These are phyloP conservation scores for Tetramorium simillimum DNA, from an alignment of 1,140 invertebrate species.

Conservation along the genomic window DNA sequence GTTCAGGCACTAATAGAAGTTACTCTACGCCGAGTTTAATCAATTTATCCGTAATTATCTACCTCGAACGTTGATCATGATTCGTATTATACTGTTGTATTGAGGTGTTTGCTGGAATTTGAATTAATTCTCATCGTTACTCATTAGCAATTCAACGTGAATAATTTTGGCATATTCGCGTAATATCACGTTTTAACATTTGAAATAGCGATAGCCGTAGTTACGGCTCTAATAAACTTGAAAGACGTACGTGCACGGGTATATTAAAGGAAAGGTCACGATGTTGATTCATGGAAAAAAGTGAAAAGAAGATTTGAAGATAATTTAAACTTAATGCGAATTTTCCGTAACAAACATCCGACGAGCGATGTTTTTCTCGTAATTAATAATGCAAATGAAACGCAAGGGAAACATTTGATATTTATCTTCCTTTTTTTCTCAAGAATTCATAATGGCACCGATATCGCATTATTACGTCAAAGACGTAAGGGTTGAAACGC, in stretches of 20 bases:
- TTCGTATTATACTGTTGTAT: not conserved
- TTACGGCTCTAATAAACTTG: not conserved
- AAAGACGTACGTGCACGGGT: not conserved
- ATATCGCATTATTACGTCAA: not conserved
- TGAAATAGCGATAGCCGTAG: not conserved
- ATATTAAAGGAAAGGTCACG: not conserved
- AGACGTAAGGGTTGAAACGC: not conserved
- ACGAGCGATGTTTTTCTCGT: not conserved
- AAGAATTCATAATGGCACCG: not conserved
- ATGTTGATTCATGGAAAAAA: not conserved
- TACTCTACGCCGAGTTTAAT: not conserved
- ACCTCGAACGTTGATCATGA: not conserved
- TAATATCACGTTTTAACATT: not conserved
- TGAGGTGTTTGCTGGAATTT: not conserved
- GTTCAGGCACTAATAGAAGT: not conserved
- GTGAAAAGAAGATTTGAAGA: not conserved
- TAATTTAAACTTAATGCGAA: not conserved
- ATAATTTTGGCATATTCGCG: not conserved
- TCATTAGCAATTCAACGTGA: not conserved
- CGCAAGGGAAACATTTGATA: not conserved
- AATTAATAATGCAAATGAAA: not conserved
- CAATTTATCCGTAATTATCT: conserved; percentile 1
- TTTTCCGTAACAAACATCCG: not conserved
- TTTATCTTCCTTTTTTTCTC: not conserved
- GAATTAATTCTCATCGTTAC: not conserved